These are phyloP conservation scores for Sinella curviseta DNA, from an alignment of 1,140 invertebrate species.

Conservation along the genomic window DNA sequence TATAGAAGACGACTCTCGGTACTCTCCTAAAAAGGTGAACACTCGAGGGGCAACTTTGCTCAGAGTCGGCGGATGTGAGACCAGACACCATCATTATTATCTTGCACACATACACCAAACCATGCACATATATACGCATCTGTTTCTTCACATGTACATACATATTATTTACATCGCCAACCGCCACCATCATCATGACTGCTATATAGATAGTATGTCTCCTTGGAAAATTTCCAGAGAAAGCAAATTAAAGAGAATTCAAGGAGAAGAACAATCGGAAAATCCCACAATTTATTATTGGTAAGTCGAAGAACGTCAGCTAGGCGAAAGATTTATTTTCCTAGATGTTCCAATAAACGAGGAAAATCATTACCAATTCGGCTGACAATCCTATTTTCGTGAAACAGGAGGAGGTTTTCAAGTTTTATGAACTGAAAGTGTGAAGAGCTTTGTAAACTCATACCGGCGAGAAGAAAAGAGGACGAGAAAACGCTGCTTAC, in stretches of 20 bases:
- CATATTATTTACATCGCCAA: background rate
- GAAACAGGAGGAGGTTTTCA: constrained; percentile 8
- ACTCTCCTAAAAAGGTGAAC: background rate
- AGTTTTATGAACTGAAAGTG: constrained; percentile 21
- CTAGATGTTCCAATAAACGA: constrained; percentile 24
- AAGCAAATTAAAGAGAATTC: constrained; percentile 19
- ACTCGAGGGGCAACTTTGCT: no score
- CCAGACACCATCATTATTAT: no score
- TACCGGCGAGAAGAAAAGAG: background rate
- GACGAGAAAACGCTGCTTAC: no score
- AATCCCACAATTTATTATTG: constrained; percentile 25
- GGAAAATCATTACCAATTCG: constrained; percentile 22
- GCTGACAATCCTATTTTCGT: constrained; percentile 14
- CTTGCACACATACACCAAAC: no score
- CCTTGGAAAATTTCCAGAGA: constrained; percentile 14
- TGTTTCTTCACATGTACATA: background rate
- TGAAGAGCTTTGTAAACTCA: constrained; percentile 19
- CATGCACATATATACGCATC: no score
- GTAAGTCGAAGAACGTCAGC: constrained; percentile 21
- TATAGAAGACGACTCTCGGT: no score
- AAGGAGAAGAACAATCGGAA: constrained; percentile 24
- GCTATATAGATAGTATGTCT: background rate
- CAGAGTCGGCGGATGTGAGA: no score
- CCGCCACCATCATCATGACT: background rate
- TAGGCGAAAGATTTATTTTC: constrained; percentile 11